phyloP scores from a whole-genome alignment of 2,113 vertebrate genomes.

The Lanius collurio region DNA sequence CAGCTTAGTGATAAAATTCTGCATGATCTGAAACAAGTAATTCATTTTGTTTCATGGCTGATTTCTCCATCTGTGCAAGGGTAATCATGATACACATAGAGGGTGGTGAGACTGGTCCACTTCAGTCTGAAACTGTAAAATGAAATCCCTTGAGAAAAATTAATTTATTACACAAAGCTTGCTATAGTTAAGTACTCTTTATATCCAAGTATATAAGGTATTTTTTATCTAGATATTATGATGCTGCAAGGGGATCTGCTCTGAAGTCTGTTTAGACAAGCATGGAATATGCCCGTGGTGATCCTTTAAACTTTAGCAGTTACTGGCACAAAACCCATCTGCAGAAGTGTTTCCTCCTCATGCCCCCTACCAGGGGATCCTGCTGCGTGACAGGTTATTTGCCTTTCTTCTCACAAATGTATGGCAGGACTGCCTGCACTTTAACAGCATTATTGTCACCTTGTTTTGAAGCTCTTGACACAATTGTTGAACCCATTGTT shows the following conservation, averaged over 20 bases:
- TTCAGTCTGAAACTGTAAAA: background rate
- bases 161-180: background rate
- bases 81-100: background rate
- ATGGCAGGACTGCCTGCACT: background rate
- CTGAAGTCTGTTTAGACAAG: background rate
- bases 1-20: background rate
- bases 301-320: background rate
- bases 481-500: background rate
- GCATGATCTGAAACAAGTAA: background rate
- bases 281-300: background rate
- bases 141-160: background rate
- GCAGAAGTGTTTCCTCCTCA: background rate
- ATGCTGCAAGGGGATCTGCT: background rate
- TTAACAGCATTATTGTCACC: background rate
- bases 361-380: background rate
- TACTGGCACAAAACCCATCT: background rate
- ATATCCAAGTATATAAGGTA: background rate
- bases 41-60: background rate
- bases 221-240: background rate
- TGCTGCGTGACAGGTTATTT: background rate
- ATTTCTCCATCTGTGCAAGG: background rate
- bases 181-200: background rate
- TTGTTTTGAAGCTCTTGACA: background rate
- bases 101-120: background rate
- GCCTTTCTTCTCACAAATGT: background rate